Percentiles rank a stretch among this genome's conserved stretches.
These are phyloP conservation scores for Lasaia peninsularis DNA, from an alignment of 1,140 invertebrate genomes.

Conservation along the genomic window DNA sequence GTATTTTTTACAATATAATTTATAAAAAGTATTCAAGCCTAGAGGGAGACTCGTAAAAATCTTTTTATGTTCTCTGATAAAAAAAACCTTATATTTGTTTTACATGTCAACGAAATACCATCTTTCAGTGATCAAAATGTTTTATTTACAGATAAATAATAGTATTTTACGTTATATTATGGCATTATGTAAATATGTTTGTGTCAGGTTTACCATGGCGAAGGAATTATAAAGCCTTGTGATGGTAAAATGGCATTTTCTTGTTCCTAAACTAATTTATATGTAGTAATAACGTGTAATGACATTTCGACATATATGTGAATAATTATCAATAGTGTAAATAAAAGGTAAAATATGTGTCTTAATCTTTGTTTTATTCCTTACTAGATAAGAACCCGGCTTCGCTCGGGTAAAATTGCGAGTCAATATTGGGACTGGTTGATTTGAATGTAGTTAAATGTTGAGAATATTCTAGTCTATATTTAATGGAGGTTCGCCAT, in stretches of 20 bases:
- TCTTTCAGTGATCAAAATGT: neutral
- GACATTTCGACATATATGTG: slow-evolving; percentile 13
- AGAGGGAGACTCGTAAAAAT: too few species aligned
- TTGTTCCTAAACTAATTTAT: slow-evolving; percentile 10
- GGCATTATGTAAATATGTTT: slow-evolving; percentile 1
- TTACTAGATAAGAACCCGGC: too few species aligned
- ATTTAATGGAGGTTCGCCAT: too few species aligned
- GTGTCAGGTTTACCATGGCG: neutral
- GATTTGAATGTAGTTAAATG: too few species aligned
- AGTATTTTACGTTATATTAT: neutral
- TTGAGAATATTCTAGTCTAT: too few species aligned
- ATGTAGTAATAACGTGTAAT: neutral
- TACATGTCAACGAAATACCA: neutral
- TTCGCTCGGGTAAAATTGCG: too few species aligned
- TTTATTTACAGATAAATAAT: neutral
- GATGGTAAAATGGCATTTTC: neutral
- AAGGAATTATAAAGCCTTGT: neutral
- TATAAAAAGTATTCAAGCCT: too few species aligned
- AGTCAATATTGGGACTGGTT: too few species aligned
- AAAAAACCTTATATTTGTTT: neutral
- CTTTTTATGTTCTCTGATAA: too few species aligned
- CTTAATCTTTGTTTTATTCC: slow-evolving; percentile 12
- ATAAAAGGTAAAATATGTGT: slow-evolving; percentile 18
- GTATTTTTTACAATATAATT: too few species aligned
- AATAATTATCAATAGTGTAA: slow-evolving; percentile 17